Evolutionary conservation across 2,888 invertebrate genomes (phyloP), one percentile per base, ranked within the genome.

Genomic region (Germaria angustata): DNA sequence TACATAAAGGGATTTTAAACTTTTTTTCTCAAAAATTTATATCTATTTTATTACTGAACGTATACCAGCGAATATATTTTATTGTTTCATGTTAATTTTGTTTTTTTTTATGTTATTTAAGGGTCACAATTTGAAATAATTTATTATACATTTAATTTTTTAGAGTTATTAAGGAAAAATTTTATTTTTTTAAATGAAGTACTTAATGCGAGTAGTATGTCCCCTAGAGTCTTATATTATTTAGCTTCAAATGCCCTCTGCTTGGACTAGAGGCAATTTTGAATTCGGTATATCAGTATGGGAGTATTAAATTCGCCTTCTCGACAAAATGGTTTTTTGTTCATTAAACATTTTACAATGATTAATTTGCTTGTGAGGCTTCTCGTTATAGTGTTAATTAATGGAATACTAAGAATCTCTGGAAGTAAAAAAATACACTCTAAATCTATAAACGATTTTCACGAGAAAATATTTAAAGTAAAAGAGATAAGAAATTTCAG

Each of bases 1-100:
- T 83, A 83, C 83, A 80, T 83, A 68, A 79, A 71, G 76, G 79
- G 79, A 73, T 65, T 79, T 76, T 4, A 22, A 66, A 78, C 71
- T 57, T 46, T 44, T 49, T n/a, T 24, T 59, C 63, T 76, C 63
- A 17, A 65, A 75, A 66, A 72, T 80, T 78, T 53, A 15, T 24
- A 66, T 80, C 61, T n/a, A n/a, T 55, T 71, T 66, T 68, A 49
- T 61, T 78, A 63, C 83, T 84, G 80, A 84, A 84, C 84, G 81
- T 85, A 84, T 84, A 86, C 84, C 80, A 80, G 22, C 17, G 24
- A 39, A 1, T 15, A 24, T 24, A 24, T 34, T 36, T 28, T 11
- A 66, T 41, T 41, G 11, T 59, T 49, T n/a, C 39, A 9, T 34
- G 13, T 34, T 66, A 7, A 36, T 44, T 5, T 51, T 2, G 2